A percentile compares a stretch with the other conserved stretches of the same genome.
phyloP scores from a whole-genome alignment of 1,140 invertebrate genomes.

The Lordiphosa stackelbergi region DNA sequence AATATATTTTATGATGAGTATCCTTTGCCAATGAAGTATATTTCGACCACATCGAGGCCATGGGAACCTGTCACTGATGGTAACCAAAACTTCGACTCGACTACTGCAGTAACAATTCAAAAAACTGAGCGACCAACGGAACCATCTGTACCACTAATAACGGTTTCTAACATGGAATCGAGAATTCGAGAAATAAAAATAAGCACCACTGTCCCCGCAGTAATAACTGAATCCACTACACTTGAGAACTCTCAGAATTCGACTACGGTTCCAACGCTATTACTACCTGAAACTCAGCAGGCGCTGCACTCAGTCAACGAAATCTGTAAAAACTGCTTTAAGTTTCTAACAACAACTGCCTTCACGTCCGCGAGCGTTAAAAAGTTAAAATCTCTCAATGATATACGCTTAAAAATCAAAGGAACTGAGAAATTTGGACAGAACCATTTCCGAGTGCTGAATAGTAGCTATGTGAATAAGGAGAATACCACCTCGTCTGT shows the following conservation, averaged over 20 bases:
- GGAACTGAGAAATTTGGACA: conserved; percentile 17
- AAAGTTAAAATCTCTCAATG: conserved; percentile 27
- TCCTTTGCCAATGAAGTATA: neutral
- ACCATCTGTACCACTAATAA: conserved; percentile 3
- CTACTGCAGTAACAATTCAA: neutral
- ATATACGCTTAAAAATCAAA: conserved; percentile 29
- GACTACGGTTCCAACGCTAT: conserved; percentile 14
- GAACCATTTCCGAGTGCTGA: conserved; percentile 13
- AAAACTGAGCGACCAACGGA: neutral
- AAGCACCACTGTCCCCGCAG: conserved; percentile 7
- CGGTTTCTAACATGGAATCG: conserved; percentile 7
- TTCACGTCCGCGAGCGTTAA: conserved; percentile 15
- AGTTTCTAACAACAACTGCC: conserved; percentile 16
- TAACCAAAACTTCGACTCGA: neutral
- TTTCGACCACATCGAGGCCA: conserved; percentile 18
- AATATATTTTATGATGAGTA: conserved; percentile 10
- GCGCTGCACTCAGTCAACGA: neutral
- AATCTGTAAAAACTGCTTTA: conserved; percentile 22
- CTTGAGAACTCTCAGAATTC: conserved; percentile 10
- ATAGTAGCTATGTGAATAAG: conserved; percentile 1
- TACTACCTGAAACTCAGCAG: neutral
- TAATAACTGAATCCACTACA: conserved; percentile 1
- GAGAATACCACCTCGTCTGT: conserved; percentile 2
- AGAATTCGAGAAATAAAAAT: conserved; percentile 24
- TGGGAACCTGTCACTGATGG: conserved; percentile 5